Base-by-base conservation (phyloP, 2,888 invertebrate genomes). In the Mayetiola destructor region DNA sequence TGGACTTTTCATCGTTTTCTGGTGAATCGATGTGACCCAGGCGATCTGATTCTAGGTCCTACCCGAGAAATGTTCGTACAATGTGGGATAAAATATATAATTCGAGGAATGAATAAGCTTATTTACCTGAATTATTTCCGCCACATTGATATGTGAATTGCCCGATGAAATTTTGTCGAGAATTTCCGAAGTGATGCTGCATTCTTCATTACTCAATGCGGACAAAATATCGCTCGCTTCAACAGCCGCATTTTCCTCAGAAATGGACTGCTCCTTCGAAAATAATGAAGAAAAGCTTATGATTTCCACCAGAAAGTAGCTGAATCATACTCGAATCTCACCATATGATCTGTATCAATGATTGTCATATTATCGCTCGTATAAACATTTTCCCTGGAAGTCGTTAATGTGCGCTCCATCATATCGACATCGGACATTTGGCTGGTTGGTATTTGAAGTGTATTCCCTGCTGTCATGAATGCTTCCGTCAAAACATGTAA, bases 11-110 rank as follows among this genome's bases (percentile, higher is more conserved):
- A 48, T 48, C 48, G 9, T 48, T 27, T 73, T 88, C 88, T 0
- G 88, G 87, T 0, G 88, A 88, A 67, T 89, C 88, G 57, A 88
- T 88, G 65, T 89, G 88, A 12, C 81, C 81, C 56, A 88, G 84
- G 56, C 75, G 75, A 57, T 65, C 67, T 1, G 68, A 65, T 59
- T 69, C 68, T 9, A 70, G 62, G 56, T 61, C 78, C 78, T 65
- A 73, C 73, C 42, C 23, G 21, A 12, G 69, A 59, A 61, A 73
- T n/a, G 5, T 42, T 42, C 23, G 21, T 39, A 5, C 5, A 10
- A 8, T 16, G 3, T 16, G 73, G 29, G n/a, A 53, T 18, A 53
- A 8, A 61, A 14, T 12, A 23, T 21, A 23, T n/a, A 21, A 23
- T 23, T 42, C 14, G 9, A 12, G 12, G 9, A 12, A 23, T 12